Percentiles rank a stretch among this genome's conserved stretches.
phyloP scores from a whole-genome alignment of 2,888 invertebrate genomes.

The Nomada lathburiana region DNA sequence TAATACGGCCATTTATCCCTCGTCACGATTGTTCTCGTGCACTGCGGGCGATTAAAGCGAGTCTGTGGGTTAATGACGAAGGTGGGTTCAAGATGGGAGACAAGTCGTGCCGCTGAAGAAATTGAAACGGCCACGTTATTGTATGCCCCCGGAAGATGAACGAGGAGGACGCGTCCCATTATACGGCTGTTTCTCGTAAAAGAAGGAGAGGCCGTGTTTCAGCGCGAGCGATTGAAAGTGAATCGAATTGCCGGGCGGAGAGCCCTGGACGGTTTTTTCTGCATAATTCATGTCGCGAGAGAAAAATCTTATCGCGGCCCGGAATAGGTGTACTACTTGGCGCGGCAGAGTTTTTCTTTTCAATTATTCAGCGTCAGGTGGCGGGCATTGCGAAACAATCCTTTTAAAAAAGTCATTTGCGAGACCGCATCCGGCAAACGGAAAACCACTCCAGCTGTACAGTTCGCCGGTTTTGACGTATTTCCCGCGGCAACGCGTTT shows the following conservation, averaged over 20 bases:
- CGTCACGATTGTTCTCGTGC: not conserved
- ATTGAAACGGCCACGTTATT: not conserved
- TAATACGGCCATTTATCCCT: constrained; percentile 39
- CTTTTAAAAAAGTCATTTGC: constrained; percentile 51
- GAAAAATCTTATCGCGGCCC: constrained; percentile 32
- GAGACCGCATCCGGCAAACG: constrained; percentile 17
- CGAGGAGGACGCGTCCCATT: not conserved
- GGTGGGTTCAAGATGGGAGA: not conserved
- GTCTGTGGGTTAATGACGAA: not conserved
- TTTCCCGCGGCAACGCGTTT: constrained; percentile 1
- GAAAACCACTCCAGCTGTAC: constrained; percentile 19
- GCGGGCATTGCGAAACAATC: constrained; percentile 39
- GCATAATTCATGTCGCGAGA: constrained; percentile 37
- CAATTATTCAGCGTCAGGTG: constrained; percentile 48
- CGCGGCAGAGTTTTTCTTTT: constrained; percentile 26
- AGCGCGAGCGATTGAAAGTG: constrained; percentile 15
- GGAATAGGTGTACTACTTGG: constrained; percentile 24
- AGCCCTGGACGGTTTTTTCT: constrained; percentile 8
- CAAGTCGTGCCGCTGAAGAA: not conserved
- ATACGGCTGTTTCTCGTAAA: not conserved
- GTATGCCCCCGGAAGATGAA: too few species aligned
- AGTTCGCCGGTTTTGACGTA: constrained; percentile 26
- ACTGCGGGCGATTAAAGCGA: not conserved
- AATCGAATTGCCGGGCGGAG: constrained; percentile 22
- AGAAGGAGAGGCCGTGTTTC: not conserved